Conservation (phyloP, 1,140 invertebrate genomes). For the Saxidomus purpurata region DNA sequence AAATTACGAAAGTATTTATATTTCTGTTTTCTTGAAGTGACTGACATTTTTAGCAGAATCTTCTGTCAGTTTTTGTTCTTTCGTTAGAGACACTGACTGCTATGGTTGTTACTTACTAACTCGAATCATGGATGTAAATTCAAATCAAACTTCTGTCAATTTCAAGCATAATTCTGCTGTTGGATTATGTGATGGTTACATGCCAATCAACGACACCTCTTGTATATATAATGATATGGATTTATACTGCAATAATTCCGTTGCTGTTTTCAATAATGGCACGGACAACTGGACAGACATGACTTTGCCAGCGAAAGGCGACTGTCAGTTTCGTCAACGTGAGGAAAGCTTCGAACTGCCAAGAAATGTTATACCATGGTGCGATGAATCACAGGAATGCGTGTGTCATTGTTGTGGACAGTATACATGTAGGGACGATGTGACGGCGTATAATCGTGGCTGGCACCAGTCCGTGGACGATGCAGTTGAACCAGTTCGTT, state of each 20-base stretch:
- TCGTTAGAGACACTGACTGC: no score
- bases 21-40: background rate
- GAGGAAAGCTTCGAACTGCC: background rate
- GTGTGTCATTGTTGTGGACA: conserved; percentile 21
- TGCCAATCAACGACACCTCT: background rate
- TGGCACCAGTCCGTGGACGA: background rate
- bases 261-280: background rate
- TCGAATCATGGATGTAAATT: background rate
- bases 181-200: background rate
- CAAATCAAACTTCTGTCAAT: background rate
- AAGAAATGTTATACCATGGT: background rate
- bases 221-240: background rate
- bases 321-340: background rate
- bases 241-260: background rate
- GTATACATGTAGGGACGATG: conserved; percentile 6
- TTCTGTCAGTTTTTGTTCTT: no score
- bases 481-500: background rate
- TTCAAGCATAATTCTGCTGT: background rate
- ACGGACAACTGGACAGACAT: background rate
- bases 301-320: background rate
- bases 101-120: no score
- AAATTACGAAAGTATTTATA: conserved; percentile 16
- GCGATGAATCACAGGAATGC: conserved; percentile 6
- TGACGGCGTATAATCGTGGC: background rate
- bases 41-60: background rate